Base-by-base conservation (phyloP, 2,888 invertebrate species). In the Drosophila monieri region DNA sequence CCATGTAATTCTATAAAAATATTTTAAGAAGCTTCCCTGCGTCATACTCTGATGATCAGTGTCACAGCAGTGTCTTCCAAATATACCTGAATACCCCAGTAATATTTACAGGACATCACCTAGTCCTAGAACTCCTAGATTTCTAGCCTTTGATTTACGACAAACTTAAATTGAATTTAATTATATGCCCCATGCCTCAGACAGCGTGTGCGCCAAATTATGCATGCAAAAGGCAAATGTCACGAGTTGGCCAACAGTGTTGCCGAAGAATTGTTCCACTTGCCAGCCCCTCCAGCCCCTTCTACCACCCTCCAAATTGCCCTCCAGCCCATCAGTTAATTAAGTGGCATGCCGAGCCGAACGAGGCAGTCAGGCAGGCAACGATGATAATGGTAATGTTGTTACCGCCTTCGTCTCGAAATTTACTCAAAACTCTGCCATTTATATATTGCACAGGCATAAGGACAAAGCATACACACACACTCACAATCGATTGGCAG, bases 81-180 rank as follows among this genome's bases (percentile, higher is more conserved):
- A n/a, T 6, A 35, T 2, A 35, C 6, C 35, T 6, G 6, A 35
- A 6, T n/a, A 14, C n/a, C 35, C 1, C 6, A 6, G 35, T 6
- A 35, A 35, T 6, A 25, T 10, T 57, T 10, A 35, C 54, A 78
- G 73, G 49, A 47, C 53, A 74, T 39, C n/a, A 0, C 1, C 0
- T 3, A 39, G 69, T 60, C 35, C 3, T 1, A 18, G 6, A 4
- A 8, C 1, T 8, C 0, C 0, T 2, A 6, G 5, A 5, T 6
- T 18, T n/a, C 6, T 59, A 3, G 14, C 5, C 37, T 41, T 52
- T 80, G 64, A 77, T 79, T 80, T 72, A 73, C 61, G 70, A 10
- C 49, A 21, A 69, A 62, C 55, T 76, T 76, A 71, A 80, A 86
- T 73, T 64, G 60, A 74, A 74, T 77, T 77, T 70, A 76, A 80